These are phyloP conservation scores for Hirtodrosophila histrioides DNA, from an alignment of 2,888 invertebrate species.

Conservation along the genomic window DNA sequence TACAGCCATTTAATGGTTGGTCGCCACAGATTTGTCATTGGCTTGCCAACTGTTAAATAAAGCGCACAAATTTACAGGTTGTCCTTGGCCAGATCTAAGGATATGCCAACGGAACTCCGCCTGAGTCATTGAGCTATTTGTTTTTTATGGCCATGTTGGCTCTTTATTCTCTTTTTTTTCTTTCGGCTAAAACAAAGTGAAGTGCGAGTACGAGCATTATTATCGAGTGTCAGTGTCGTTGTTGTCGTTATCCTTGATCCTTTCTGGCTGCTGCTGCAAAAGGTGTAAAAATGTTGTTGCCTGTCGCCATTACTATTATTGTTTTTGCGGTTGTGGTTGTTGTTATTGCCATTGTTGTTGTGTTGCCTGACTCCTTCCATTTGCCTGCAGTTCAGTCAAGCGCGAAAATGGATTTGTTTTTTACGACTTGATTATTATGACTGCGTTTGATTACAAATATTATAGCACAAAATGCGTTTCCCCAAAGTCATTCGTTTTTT, in stretches of 20 bases:
- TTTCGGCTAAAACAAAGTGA: slow-evolving; percentile 44
- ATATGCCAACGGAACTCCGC: slow-evolving; percentile 44
- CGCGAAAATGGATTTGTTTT: slow-evolving; percentile 82
- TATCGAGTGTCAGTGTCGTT: slow-evolving; percentile 53
- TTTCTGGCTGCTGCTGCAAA: slow-evolving; percentile 53
- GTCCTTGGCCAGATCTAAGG: slow-evolving; percentile 25
- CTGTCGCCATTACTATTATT: slow-evolving; percentile 73
- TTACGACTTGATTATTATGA: slow-evolving; percentile 83
- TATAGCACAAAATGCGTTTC: slow-evolving; percentile 46
- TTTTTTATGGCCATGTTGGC: slow-evolving; percentile 48
- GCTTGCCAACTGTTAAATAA: slow-evolving; percentile 48
- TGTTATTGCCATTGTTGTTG: slow-evolving; percentile 19
- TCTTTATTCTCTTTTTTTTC: background rate
- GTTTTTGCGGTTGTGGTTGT: slow-evolving; percentile 54
- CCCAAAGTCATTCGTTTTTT: slow-evolving; percentile 19
- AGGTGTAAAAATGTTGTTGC: slow-evolving; percentile 72
- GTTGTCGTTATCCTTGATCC: slow-evolving; percentile 56
- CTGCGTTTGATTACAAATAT: slow-evolving; percentile 81
- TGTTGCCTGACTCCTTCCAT: slow-evolving; percentile 48
- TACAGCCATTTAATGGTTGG: slow-evolving; percentile 59
- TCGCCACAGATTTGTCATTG: slow-evolving; percentile 67
- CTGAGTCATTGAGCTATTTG: slow-evolving; percentile 69
- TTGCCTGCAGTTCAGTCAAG: slow-evolving; percentile 70
- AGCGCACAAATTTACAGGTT: slow-evolving; percentile 36
- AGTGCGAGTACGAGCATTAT: slow-evolving; percentile 34